A percentile compares a stretch with the other conserved stretches of the same genome.
These are phyloP conservation scores for Drosophila greeni DNA, from an alignment of 2,888 invertebrate species.

Conservation along the genomic window DNA sequence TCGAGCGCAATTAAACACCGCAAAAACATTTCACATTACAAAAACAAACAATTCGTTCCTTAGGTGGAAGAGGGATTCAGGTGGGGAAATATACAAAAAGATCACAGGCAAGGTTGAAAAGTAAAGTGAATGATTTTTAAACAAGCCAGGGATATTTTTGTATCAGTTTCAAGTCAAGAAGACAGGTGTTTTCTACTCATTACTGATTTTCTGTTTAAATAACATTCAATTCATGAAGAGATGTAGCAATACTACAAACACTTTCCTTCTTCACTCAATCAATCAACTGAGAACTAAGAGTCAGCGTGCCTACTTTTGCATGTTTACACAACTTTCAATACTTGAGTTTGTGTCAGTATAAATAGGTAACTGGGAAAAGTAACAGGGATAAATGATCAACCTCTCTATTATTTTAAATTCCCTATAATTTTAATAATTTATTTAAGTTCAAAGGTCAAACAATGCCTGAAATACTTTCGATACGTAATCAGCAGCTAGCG, in stretches of 20 bases:
- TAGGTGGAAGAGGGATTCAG: slow-evolving; percentile 12
- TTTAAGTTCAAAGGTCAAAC: slow-evolving; percentile 1
- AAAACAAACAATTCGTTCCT: slow-evolving; percentile 48
- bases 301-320: background rate
- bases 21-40: slow-evolving; percentile 60
- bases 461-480: slow-evolving; percentile 37
- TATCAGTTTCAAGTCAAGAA: background rate
- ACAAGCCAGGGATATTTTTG: background rate
- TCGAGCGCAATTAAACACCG: slow-evolving; percentile 58
- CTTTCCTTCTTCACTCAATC: slow-evolving; percentile 1
- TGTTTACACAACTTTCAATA: slow-evolving; percentile 21
- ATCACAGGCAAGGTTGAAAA: slow-evolving; percentile 20
- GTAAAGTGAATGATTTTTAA: slow-evolving; percentile 12
- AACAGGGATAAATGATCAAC: no score
- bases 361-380: background rate
- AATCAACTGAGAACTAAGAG: background rate
- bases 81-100: slow-evolving; percentile 21
- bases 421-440: no score
- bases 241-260: slow-evolving; percentile 1
- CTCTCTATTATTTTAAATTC: background rate
- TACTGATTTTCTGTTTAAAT: slow-evolving; percentile 6
- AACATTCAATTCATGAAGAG: slow-evolving; percentile 4
- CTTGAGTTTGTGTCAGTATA: slow-evolving; percentile 6
- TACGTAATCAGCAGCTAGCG: slow-evolving; percentile 44
- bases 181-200: no score